Percentiles rank a stretch among this genome's conserved stretches.
Conservation (phyloP, 2,797 vertebrate species). For the Halcyon badia region DNA sequence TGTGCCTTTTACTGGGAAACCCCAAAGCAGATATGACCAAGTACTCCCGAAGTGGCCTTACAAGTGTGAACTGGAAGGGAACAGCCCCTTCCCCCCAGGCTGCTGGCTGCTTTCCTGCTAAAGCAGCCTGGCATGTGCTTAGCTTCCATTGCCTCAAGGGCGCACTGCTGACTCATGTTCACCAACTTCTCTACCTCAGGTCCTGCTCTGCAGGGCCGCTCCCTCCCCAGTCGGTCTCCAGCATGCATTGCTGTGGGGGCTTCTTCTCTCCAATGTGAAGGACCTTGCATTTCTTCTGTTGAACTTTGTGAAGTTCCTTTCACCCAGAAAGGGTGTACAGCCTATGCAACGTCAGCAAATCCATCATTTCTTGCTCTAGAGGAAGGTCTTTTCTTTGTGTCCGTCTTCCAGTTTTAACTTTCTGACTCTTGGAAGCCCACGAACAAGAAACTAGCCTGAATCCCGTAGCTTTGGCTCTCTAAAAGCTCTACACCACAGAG, state of each 20-base stretch:
- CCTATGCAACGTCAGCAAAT: background rate
- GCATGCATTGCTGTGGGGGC: background rate
- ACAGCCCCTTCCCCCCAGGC: background rate
- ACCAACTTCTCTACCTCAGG: background rate
- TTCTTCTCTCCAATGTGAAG: background rate
- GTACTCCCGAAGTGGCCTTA: background rate
- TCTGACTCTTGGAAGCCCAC: background rate
- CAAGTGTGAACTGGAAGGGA: background rate
- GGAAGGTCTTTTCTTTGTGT: background rate
- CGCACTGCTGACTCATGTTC: constrained; percentile 44
- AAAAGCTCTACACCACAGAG: background rate
- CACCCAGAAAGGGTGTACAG: background rate
- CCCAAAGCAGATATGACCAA: background rate
- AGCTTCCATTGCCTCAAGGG: constrained; percentile 51
- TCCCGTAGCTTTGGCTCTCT: background rate
- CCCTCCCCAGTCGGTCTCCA: background rate
- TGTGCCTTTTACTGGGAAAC: background rate
- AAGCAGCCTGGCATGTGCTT: background rate
- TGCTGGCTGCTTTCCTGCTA: background rate
- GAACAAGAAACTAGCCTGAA: background rate
- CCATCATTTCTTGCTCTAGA: background rate
- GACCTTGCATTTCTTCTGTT: background rate
- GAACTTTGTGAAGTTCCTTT: background rate
- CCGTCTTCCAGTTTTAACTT: background rate
- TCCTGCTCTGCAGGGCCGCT: background rate